phyloP scores from a whole-genome alignment of 2,113 vertebrate species.

The Ellobius talpinus region DNA sequence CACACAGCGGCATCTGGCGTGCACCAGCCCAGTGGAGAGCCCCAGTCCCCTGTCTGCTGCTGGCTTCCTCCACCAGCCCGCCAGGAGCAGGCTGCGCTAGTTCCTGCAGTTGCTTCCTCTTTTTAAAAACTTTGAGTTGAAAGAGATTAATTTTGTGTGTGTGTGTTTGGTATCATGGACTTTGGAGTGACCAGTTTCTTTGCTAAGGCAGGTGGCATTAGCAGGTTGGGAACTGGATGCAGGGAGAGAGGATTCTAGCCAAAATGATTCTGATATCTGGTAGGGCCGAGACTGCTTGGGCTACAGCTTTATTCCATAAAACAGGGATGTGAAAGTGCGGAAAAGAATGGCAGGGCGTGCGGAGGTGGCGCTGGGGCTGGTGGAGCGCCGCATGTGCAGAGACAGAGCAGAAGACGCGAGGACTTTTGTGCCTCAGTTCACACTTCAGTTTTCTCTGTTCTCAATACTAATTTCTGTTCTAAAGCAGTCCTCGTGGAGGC shows the following conservation, averaged over 20 bases:
- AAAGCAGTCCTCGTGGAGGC: constrained; percentile 50
- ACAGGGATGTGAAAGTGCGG: constrained; percentile 83
- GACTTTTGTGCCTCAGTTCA: constrained; percentile 70
- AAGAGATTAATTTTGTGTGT: not conserved
- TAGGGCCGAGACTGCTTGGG: constrained; percentile 79
- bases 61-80: not conserved
- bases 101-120: not conserved
- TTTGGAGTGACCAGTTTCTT: not conserved
- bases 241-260: constrained; percentile 78
- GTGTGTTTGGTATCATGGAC: not conserved
- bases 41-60: not conserved
- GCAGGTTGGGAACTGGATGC: not conserved
- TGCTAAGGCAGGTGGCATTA: not conserved
- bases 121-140: not conserved
- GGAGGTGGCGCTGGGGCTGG: constrained; percentile 68
- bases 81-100: not conserved
- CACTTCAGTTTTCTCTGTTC: constrained; percentile 59
- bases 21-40: not conserved
- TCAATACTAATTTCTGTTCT: constrained; percentile 80
- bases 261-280: constrained; percentile 83
- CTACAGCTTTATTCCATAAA: constrained; percentile 85
- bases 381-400: constrained; percentile 52
- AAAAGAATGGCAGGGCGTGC: constrained; percentile 82
- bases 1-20: not conserved
- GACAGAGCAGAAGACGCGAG: constrained; percentile 61